Conservation (phyloP, 2,113 vertebrate species). For the Ancistrus triradiatus region DNA sequence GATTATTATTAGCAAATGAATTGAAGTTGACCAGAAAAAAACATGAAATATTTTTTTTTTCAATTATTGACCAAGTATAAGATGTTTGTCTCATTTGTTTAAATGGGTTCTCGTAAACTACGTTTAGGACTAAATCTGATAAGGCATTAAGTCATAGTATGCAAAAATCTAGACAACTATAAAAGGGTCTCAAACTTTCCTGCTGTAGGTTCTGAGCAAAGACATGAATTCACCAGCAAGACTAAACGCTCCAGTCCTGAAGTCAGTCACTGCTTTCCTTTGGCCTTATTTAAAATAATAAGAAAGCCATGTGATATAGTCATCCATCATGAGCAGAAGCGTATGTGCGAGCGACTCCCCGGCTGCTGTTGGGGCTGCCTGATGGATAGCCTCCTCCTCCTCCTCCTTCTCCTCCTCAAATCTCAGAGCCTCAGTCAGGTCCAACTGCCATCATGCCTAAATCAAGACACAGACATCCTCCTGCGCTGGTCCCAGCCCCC, state of each 20-base stretch:
- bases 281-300: slow-evolving; percentile 49
- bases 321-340: slow-evolving; percentile 39
- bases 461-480: slow-evolving; percentile 44
- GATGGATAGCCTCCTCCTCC: slow-evolving; percentile 43
- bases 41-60: too few relatives aligned
- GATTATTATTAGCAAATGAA: too few relatives aligned
- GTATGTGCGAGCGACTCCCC: slow-evolving; percentile 36
- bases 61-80: too few relatives aligned
- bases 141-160: too few relatives aligned
- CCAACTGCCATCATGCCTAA: slow-evolving; percentile 37
- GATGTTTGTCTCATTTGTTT: too few relatives aligned
- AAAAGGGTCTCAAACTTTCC: too few relatives aligned
- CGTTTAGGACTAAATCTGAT: too few relatives aligned
- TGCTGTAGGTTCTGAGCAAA: slow-evolving; percentile 26
- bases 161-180: too few relatives aligned
- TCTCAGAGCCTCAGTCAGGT: slow-evolving; percentile 36
- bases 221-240: slow-evolving; percentile 29
- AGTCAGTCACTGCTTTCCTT: slow-evolving; percentile 39
- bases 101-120: too few relatives aligned
- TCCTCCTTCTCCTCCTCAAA: slow-evolving; percentile 35
- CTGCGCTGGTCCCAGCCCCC: slow-evolving; percentile 30
- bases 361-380: slow-evolving; percentile 27
- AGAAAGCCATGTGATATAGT: slow-evolving; percentile 41
- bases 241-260: slow-evolving; percentile 31
- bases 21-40: too few relatives aligned